Evolutionary conservation across 2,797 vertebrate species (phyloP).

Genomic region (Enteromius trimaculatus): DNA sequence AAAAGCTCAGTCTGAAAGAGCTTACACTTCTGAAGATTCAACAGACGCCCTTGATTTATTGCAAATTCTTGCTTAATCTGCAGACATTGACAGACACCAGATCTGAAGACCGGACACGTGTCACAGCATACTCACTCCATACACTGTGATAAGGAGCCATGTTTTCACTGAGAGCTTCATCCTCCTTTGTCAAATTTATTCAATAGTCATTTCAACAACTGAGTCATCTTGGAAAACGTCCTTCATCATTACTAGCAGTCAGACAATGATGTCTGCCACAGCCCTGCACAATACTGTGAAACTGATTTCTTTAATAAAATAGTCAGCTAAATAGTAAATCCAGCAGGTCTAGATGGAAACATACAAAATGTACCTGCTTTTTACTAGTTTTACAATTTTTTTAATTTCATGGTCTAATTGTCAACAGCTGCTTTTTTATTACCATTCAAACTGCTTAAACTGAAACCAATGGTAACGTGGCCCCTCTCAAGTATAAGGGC

Average conservation of each 20-base stretch:
- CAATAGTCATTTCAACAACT: slow-evolving; percentile 23
- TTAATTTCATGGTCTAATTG: not conserved
- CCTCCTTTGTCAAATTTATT: slow-evolving; percentile 8
- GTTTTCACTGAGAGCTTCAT: slow-evolving; percentile 19
- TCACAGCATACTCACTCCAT: not conserved
- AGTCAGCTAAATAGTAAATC: not conserved
- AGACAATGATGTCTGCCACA: not conserved
- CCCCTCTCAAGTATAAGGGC: not conserved
- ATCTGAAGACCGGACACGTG: not conserved
- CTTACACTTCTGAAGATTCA: not conserved
- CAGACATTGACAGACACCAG: slow-evolving; percentile 2
- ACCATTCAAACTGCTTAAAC: not conserved
- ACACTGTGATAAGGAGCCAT: slow-evolving; percentile 12
- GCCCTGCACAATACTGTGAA: not conserved
- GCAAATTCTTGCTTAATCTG: not conserved
- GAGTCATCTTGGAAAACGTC: slow-evolving; percentile 1
- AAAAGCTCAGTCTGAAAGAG: not conserved
- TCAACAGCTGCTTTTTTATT: not conserved
- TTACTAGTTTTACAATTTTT: not conserved
- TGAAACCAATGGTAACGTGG: not conserved
- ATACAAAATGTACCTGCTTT: not conserved
- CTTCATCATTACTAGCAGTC: slow-evolving; percentile 12
- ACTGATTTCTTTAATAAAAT: not conserved
- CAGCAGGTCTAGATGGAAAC: not conserved
- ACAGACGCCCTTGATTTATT: not conserved